Base-by-base conservation (phyloP, 2,888 invertebrate species). In the Andrena haemorrhoa region DNA sequence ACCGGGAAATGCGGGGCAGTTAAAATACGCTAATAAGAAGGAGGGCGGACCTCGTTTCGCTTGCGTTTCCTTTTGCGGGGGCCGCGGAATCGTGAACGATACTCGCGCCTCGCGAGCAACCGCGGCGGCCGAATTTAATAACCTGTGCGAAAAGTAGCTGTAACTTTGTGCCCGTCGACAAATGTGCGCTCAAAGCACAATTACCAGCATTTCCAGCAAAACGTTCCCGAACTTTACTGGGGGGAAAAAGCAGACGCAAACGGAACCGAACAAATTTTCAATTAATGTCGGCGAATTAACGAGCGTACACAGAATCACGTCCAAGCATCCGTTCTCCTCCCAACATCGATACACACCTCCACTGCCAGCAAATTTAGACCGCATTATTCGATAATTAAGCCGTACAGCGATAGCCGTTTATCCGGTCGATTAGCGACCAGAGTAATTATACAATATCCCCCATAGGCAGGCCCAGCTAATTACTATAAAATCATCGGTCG, bases 301-400 rank as follows among this genome's bases (percentile, higher is more conserved):
- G 56, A 70, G 4, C 12, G 47, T 56, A 31, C 41, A 47, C 41
- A 47, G 16, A 7, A 41, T 66, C 41, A n/a, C 51, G 26, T 33
- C 5, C 29, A 51, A 23, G 75, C 51, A 64, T 35, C 23, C 29
- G 35, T 65, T 61, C 61, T 7, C 41, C 33, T 2, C 16, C 41
- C 53, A 7, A 26, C 29, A 31, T 65, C 31, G 78, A 72, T 63
- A 78, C 29, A 78, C 29, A 53, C 47, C 26, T 26, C 53, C 16
- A 5, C 41, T 16, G 41, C 33, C 35, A 12, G 23, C 33, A 49
- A 66, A 72, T 72, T 80, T 80, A 68, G 66, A 63, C 71, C 72
- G 53, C 61, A 68, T 78, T 78, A 73, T 69, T 81, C 79, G 79
- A 72, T 81, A 81, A 81, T 81, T 79, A 73, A 79, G 71, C 80